Evolutionary conservation across 2,888 invertebrate genomes (phyloP), one percentile per base, ranked within the genome.

Genomic region (Miltochrista miniata): DNA sequence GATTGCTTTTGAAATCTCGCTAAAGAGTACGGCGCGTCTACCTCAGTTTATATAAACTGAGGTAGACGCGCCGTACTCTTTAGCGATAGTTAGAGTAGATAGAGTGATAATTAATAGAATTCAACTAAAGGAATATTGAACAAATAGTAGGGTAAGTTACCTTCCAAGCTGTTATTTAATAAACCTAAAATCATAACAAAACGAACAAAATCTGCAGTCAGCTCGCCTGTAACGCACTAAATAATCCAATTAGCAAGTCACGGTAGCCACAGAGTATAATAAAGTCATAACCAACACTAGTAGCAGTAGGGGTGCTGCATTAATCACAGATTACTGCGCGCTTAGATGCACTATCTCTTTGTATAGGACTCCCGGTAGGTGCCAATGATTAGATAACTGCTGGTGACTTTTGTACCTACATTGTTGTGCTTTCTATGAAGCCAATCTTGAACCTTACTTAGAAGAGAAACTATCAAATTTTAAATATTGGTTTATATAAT

Each of bases 301-400:
- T 80, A 84, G 87, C 84, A 45, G 60, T 61, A 63, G 66, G 65
- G 71, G 71, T 65, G 67, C 62, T 55, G 60, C 86, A 85, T 85
- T 87, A 83, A 87, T 87, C 87, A 87, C 56, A 79, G 87, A 87
- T 87, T 85, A 86, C 78, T 67, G 67, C 74, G 59, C 46, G 65
- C 66, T 70, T 70, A 81, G 80, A 81, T 80, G 74, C 78, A 60
- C 73, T 79, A 82, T 82, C 82, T 74, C 62, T 76, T 68, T 76
- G 78, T 79, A 70, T 76, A 67, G 81, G 82, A 84, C 86, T 72
- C 81, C 84, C 85, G 81, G 74, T 68, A 74, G 76, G 68, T 48
- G 57, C 9, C 77, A 79, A 48, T 80, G 81, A 85, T 5, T 72
- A 76, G 33, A 14, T 0, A 1, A 39, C 40, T 3, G 7, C 18